A percentile compares a stretch with the other conserved stretches of the same genome.
These are phyloP conservation scores for Macrocentrus cingulum DNA, from an alignment of 1,140 invertebrate genomes.

Conservation along the genomic window DNA sequence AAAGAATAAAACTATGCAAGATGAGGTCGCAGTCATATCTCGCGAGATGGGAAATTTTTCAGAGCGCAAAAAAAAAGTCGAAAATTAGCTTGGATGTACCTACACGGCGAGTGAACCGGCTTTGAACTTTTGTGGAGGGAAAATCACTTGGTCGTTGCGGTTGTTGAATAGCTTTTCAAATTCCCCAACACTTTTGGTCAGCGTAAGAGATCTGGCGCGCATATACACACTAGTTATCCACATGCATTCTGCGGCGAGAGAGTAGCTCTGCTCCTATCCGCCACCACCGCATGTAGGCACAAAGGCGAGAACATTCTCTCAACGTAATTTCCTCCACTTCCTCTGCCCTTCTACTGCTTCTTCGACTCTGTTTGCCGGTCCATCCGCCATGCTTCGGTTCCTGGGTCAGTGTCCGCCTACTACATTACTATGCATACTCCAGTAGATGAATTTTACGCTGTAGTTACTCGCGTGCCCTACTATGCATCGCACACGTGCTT, in stretches of 20 bases:
- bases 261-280: too few relatives aligned
- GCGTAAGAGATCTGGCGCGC: too few relatives aligned
- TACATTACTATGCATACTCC: slow-evolving; percentile 28
- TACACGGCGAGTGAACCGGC: not conserved
- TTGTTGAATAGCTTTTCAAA: slow-evolving; percentile 7
- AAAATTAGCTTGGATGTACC: too few relatives aligned
- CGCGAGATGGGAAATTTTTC: too few relatives aligned
- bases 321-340: slow-evolving; percentile 18
- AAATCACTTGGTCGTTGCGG: slow-evolving; percentile 1
- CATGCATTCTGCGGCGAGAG: too few relatives aligned
- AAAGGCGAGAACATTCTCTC: slow-evolving; percentile 21
- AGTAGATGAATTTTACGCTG: slow-evolving; percentile 8
- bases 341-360: slow-evolving; percentile 6
- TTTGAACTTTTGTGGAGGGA: not conserved
- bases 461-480: not conserved
- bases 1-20: too few relatives aligned
- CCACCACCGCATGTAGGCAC: too few relatives aligned
- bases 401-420: slow-evolving; percentile 40
- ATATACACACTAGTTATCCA: not conserved
- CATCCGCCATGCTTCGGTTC: slow-evolving; percentile 39
- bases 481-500: not conserved
- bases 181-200: not conserved
- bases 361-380: slow-evolving; percentile 29
- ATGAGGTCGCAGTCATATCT: too few relatives aligned
- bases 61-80: not conserved